phyloP scores from a whole-genome alignment of 1,140 invertebrate species.

The Potamilus streckersoni region DNA sequence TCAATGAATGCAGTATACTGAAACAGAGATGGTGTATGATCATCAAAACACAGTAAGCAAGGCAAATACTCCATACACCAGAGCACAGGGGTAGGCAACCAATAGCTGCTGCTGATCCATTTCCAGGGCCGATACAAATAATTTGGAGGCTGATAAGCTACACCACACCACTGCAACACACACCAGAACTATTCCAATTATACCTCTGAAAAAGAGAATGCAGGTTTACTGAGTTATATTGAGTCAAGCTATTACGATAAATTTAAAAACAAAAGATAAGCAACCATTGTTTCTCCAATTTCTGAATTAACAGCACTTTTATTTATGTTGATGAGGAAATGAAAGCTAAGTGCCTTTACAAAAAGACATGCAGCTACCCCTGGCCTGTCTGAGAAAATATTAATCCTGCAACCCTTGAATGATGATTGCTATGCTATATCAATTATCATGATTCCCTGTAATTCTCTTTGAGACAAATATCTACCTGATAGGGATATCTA shows the following conservation, averaged over 20 bases:
- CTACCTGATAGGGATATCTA: too few species aligned
- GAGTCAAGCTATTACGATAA: too few species aligned
- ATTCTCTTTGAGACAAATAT: too few species aligned
- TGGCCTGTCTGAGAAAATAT: too few species aligned
- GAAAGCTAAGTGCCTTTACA: neutral
- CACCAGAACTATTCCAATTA: slow-evolving; percentile 80
- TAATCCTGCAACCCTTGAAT: neutral
- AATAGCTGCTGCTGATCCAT: slow-evolving; percentile 89
- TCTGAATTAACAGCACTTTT: neutral
- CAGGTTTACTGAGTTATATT: too few species aligned
- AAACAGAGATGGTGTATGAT: neutral
- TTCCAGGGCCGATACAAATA: slow-evolving; percentile 91
- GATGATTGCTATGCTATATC: too few species aligned
- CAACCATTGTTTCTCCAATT: neutral
- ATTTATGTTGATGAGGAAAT: neutral
- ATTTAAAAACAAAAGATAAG: neutral
- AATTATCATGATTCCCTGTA: too few species aligned
- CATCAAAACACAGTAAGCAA: slow-evolving; percentile 88
- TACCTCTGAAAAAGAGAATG: slow-evolving; percentile 69
- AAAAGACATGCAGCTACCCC: neutral
- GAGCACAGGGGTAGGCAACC: slow-evolving; percentile 94
- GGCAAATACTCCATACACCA: slow-evolving; percentile 97
- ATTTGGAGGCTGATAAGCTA: slow-evolving; percentile 88
- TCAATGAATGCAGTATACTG: neutral
- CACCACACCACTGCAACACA: slow-evolving; percentile 88